These are phyloP conservation scores for Clarias platycephalus DNA, from an alignment of 2,797 vertebrate species.

Conservation along the genomic window DNA sequence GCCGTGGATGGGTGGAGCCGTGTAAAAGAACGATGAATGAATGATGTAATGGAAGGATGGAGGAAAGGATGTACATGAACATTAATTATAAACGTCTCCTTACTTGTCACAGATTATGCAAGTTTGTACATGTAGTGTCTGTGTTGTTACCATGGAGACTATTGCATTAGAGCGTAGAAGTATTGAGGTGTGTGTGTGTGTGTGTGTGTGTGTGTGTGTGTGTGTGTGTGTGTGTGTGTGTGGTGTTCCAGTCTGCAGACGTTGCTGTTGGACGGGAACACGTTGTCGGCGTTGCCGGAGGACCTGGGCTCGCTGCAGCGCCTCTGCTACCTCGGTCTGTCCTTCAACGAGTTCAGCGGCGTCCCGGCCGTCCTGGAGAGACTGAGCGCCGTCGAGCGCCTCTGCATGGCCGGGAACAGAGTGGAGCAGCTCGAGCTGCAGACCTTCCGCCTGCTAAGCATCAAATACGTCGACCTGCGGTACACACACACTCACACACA, in stretches of 20 bases:
- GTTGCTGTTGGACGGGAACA: conserved; percentile 93
- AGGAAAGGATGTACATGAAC: too few species aligned
- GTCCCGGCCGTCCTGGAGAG: conserved; percentile 89
- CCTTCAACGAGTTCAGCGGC: conserved; percentile 91
- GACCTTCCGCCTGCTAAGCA: conserved; percentile 82
- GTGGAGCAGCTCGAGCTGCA: conserved; percentile 81
- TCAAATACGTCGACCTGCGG: conserved; percentile 93
- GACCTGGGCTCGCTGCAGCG: conserved; percentile 87
- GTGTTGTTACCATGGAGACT: neutral
- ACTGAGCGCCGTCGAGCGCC: conserved; percentile 85
- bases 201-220: conserved; percentile 15
- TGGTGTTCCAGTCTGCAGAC: conserved; percentile 84
- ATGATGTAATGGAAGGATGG: too few species aligned
- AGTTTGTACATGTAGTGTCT: neutral
- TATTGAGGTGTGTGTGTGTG: neutral
- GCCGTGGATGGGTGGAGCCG: neutral
- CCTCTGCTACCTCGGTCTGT: conserved; percentile 88
- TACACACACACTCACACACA: conserved; percentile 57
- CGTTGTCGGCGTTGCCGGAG: conserved; percentile 83
- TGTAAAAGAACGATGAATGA: too few species aligned
- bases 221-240: neutral
- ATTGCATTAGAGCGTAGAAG: too few species aligned
- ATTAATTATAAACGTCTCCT: neutral
- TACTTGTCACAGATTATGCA: neutral
- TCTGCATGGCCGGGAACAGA: conserved; percentile 95